Evolutionary conservation across 2,113 vertebrate species (phyloP).

Genomic region (Onychorhynchus coronatus): DNA sequence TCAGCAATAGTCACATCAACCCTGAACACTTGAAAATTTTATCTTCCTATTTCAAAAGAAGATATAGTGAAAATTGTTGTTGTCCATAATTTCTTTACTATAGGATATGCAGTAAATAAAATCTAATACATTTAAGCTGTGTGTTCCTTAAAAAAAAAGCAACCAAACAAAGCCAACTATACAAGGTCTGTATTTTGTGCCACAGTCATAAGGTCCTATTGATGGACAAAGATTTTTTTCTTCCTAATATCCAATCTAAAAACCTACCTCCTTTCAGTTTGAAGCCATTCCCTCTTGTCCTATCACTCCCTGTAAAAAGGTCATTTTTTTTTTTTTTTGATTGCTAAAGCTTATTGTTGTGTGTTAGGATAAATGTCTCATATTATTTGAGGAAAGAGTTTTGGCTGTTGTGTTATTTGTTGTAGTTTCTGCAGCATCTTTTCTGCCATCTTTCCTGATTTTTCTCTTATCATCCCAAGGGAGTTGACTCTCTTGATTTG

Average conservation of each 20-base stretch:
- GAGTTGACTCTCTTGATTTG: neutral
- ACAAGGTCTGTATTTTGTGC: accelerated
- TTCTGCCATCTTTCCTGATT: neutral
- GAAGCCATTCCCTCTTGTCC: neutral
- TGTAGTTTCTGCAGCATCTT: neutral
- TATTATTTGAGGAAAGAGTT: neutral
- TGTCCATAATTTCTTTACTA: neutral
- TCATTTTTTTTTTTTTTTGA: neutral
- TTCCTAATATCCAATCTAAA: neutral
- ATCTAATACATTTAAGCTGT: neutral
- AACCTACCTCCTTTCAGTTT: neutral
- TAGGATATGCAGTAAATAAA: neutral
- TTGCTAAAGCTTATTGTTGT: neutral
- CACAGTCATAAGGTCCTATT: neutral
- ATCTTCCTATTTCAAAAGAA: neutral
- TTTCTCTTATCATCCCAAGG: neutral
- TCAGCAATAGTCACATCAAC: neutral
- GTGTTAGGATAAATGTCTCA: neutral
- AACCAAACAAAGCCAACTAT: neutral
- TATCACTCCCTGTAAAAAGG: neutral
- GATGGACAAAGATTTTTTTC: neutral
- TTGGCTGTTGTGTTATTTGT: neutral
- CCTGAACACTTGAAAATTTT: neutral
- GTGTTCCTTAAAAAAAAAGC: neutral
- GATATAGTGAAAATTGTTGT: neutral